Base-by-base conservation (phyloP, 2,888 invertebrate species). In the Notodonta dromedarius region DNA sequence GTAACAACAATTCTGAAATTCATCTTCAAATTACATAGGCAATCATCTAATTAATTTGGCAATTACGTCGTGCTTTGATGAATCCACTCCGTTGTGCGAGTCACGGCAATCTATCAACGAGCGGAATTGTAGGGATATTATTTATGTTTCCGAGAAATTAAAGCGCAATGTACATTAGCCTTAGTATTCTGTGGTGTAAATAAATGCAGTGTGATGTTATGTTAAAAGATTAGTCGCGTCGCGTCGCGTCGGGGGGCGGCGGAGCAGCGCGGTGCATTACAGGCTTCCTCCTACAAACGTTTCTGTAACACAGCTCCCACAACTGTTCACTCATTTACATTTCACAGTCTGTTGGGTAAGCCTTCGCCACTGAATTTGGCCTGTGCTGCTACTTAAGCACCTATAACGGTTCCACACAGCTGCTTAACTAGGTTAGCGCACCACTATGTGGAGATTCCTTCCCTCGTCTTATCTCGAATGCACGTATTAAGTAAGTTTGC, bases 301-400 rank as follows among this genome's bases (percentile, higher is more conserved):
- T 82, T 78, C 82, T 77, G 70, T 77, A 74, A 78, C 78, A 78
- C 75, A 77, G 77, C 78, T 74, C 71, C 79, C 75, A 71, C 80
- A 83, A 84, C 82, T 78, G 81, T 78, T 79, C 77, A 68, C 77
- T 84, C 82, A 87, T 89, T 88, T 88, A 83, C 86, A 87, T 88
- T 83, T 84, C 72, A 70, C 79, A 82, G 80, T 77, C 78, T 82
- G 82, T 80, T 80, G 74, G 71, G 69, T 82, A 78, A 81, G 76
- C 77, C 69, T 73, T 77, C 67, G 51, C 70, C 74, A 72, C 75
- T 77, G 74, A 77, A 77, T 81, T 80, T 76, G 70, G 74, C 70
- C 68, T 71, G 65, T 72, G 65, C 58, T 60, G 60, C 63, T 66
- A 58, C 69, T 67, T 65, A 69, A 74, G 40, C 32, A 68, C 58